phyloP scores from a whole-genome alignment of 2,888 invertebrate species.

The Schrankia costaestrigalis region DNA sequence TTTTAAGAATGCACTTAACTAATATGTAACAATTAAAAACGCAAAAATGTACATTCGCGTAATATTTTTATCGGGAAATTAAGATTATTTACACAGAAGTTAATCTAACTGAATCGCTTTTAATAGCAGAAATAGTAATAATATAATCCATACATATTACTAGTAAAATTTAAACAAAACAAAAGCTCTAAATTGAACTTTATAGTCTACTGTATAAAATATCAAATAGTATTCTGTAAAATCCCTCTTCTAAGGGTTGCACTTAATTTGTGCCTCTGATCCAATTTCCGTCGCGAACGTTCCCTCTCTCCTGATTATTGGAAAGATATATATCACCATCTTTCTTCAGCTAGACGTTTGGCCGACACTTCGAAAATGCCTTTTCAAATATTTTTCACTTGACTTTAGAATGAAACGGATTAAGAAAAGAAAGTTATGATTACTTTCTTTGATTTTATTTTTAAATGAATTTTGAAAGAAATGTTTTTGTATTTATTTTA shows the following conservation, averaged over 20 bases:
- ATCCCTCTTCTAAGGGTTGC: slow-evolving; percentile 39
- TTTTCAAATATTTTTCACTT: slow-evolving; percentile 30
- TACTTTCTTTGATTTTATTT: slow-evolving; percentile 7
- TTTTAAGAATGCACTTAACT: no score
- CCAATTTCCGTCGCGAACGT: slow-evolving; percentile 52
- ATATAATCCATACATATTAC: no score
- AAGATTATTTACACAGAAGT: slow-evolving; percentile 7
- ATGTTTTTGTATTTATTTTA: no score
- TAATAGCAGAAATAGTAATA: no score
- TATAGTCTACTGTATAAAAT: slow-evolving; percentile 15
- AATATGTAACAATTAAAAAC: no score
- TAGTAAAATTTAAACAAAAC: no score
- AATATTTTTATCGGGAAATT: neutral
- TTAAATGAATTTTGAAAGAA: no score
- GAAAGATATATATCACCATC: slow-evolving; percentile 50
- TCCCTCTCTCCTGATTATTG: slow-evolving; percentile 48
- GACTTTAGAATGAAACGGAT: slow-evolving; percentile 13
- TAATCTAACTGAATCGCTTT: no score
- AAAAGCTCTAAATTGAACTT: neutral
- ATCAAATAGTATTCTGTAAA: slow-evolving; percentile 33
- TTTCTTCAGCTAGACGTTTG: slow-evolving; percentile 27
- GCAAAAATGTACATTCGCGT: neutral
- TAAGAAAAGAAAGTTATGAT: slow-evolving; percentile 19
- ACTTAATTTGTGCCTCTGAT: slow-evolving; percentile 60
- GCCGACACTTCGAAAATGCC: slow-evolving; percentile 25